Conservation (phyloP, 1,140 invertebrate species). For the Cepaea nemoralis region DNA sequence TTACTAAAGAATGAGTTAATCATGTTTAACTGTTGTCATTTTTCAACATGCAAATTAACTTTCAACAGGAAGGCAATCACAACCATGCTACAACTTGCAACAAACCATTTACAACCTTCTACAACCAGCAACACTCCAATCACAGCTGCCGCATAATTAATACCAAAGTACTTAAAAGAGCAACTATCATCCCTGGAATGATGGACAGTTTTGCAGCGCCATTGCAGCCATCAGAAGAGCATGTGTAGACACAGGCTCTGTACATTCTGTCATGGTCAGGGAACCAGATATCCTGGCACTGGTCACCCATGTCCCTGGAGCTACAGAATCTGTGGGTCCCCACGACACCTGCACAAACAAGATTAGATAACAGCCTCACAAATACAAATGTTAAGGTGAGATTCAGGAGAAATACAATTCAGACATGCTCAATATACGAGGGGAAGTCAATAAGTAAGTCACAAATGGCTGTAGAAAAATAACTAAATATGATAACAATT, state of each 20-base stretch:
- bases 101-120: background rate
- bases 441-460: too few species aligned
- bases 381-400: too few species aligned
- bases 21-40: too few species aligned
- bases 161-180: conserved; percentile 1
- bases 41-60: too few species aligned
- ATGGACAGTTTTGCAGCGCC: conserved; percentile 42
- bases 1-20: too few species aligned
- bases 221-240: conserved; percentile 89
- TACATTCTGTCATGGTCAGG: conserved; percentile 90
- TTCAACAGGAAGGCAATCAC: background rate
- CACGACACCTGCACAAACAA: conserved; percentile 87
- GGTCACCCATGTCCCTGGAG: conserved; percentile 89
- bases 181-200: background rate
- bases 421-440: too few species aligned
- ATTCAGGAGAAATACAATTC: too few species aligned
- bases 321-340: conserved; percentile 94
- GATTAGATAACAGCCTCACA: too few species aligned
- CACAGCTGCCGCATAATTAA: conserved; percentile 1
- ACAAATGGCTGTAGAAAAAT: too few species aligned
- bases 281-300: conserved; percentile 91
- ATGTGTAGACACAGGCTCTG: conserved; percentile 93
- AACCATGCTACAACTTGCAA: background rate
- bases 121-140: background rate
- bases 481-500: too few species aligned